Evolutionary conservation across 2,113 vertebrate species (phyloP), one percentile per base, ranked within the genome.

Genomic region (Hippocampus comes): DNA sequence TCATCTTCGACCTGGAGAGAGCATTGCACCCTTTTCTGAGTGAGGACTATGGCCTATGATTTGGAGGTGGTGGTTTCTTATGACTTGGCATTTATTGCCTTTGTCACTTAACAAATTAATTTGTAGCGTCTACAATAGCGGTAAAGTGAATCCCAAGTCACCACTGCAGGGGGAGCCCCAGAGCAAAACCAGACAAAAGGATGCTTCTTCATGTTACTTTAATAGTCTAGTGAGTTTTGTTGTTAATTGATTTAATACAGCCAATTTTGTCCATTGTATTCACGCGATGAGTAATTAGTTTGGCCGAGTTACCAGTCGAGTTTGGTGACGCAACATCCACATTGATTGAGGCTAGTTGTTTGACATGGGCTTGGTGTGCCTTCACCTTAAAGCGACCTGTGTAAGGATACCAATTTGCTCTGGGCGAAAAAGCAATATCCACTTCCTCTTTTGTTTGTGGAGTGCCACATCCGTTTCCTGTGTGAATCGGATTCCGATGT

Each of bases 201-300:
- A 18, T 34, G 27, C 8, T 61, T 17, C 59, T 30, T 15, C 15
- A 8, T 30, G 25, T 15, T 27, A 34, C 14, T 61, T 30, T 30
- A 60, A 17, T 60, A 30, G 23, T 23, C 11, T 6, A 1, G 5
- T 8, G 27, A 8, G 25, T 18, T 61, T 61, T 21, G 30, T 20
- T 42, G 4, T 64, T 64, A 15, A 46, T 46, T 25, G 21, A 25
- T 43, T 1, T 5, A n/a, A 65, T 65, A 42, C 41, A 30, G 4
- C 27, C 63, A n/a, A 43, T 64, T 42, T 20, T 65, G 63, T 43
- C 15, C 63, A 66, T 5, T 48, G n/a, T 43, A 42, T 66, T 66
- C 5, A 25, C 34, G 34, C 34, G 34, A 38, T 17, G 41, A 5
- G n/a, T 66, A 48, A 66, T 66, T 43, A 46, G 12, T 42, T 41